Evolutionary conservation across 2,888 invertebrate species (phyloP), one percentile per base, ranked within the genome.

Genomic region (Heliconius ethilla): DNA sequence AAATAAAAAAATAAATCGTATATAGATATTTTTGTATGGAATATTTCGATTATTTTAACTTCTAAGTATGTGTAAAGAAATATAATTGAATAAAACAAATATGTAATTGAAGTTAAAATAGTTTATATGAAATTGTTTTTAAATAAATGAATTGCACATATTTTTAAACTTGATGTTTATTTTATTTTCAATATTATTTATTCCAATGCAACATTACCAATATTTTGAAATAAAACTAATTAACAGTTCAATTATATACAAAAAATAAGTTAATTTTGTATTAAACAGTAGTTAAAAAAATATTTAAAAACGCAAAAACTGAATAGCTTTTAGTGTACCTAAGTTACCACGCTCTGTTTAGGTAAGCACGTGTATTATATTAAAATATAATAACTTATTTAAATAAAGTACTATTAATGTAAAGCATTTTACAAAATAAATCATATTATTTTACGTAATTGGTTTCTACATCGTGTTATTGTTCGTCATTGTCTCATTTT

Each of bases 361-460:
- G 9, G 7, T 51, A 51, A 51, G 2, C 18, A 7, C 29, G 27
- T 70, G 18, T 11, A 40, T 40, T 37, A 27, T 11, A 40, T 67
- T 37, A 27, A 67, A 18, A 25, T 27, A 25, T 25, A 22, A 51
- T 7, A 18, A 51, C 22, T 51, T 51, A 51, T 51, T 22, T 51
- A 9, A 51, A 51, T 18, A 45, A 45, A 22, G 9, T 18, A 15
- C 15, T 72, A 29, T 72, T 55, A 7, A 72, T 25, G 33, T 25
- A 59, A 33, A 15, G n/a, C 33, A 59, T 59, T 72, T 72, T 72
- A 22, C 33, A 25, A 72, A 72, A 72, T 72, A 72, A 72, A 72
- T 59, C n/a, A 59, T 72, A 72, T 70, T 72, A 59, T 59, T 59
- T 55, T 37, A 72, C 59, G 59, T 72, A 59, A 33, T 15, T 59